phyloP scores from a whole-genome alignment of 2,113 vertebrate species.

The Tragelaphus strepsiceros region DNA sequence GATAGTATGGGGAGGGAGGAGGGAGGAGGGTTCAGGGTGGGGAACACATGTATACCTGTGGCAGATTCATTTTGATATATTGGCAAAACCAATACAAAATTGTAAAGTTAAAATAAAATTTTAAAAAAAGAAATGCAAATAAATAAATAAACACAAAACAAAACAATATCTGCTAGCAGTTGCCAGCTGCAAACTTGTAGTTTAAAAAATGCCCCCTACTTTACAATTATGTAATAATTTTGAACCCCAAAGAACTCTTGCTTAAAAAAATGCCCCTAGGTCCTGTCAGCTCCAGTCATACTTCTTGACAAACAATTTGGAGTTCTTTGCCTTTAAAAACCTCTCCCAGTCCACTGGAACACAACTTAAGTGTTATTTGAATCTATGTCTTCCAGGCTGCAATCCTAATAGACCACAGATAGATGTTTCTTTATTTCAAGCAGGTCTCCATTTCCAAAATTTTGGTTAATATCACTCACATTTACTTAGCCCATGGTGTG shows the following conservation, averaged over 20 bases:
- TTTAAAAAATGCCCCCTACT: neutral
- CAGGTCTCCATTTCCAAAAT: neutral
- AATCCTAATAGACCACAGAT: neutral
- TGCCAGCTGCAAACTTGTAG: neutral
- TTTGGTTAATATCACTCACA: neutral
- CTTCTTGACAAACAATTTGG: neutral
- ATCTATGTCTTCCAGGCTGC: neutral
- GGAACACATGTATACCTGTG: no score
- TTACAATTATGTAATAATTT: neutral
- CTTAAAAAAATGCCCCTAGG: neutral
- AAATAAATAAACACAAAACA: no score
- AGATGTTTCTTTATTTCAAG: neutral
- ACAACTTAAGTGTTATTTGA: neutral
- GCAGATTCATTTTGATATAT: no score
- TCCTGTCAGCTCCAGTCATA: neutral
- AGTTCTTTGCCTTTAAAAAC: neutral
- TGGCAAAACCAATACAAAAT: no score
- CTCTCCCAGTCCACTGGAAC: neutral
- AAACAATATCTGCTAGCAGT: neutral
- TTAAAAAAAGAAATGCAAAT: no score
- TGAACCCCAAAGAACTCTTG: neutral
- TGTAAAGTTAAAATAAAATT: no score
- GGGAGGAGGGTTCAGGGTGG: no score
- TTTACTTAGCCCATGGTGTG: rapidly evolving
- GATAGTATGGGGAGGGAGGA: no score